Evolutionary conservation across 30 jellyfish, hydroid and myxozoan species (phyloP).

Genomic region (Sanderia malayensis): DNA sequence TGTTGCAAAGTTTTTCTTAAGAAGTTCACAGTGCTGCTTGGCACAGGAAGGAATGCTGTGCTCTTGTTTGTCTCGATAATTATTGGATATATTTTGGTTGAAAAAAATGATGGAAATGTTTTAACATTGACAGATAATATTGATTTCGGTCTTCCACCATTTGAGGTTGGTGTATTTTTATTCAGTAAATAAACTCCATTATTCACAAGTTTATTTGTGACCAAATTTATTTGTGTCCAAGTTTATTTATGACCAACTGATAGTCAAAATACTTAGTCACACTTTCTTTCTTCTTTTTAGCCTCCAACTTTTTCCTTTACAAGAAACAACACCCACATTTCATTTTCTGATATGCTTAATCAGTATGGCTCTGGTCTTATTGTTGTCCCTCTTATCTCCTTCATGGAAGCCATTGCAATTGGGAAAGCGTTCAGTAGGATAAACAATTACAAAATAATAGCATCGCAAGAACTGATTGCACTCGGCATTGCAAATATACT

Average conservation of each 20-base stretch:
- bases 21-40: slow-evolving; percentile 61
- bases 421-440: slow-evolving; percentile 79
- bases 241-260: too few relatives aligned
- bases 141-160: slow-evolving; percentile 71
- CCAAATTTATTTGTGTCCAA: too few relatives aligned
- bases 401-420: slow-evolving; percentile 82
- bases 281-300: slow-evolving; percentile 30
- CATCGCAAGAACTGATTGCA: slow-evolving; percentile 76
- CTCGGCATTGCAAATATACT: slow-evolving; percentile 75
- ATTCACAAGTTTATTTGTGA: too few relatives aligned
- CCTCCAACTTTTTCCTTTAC: slow-evolving; percentile 38
- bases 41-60: slow-evolving; percentile 81
- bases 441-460: slow-evolving; percentile 50
- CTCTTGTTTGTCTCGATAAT: slow-evolving; percentile 45
- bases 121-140: slow-evolving; percentile 61
- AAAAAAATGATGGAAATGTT: background rate
- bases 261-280: too few relatives aligned
- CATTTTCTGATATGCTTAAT: slow-evolving; percentile 30
- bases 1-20: background rate
- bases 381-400: slow-evolving; percentile 75
- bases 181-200: too few relatives aligned
- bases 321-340: slow-evolving; percentile 33
- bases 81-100: slow-evolving; percentile 40
- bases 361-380: slow-evolving; percentile 56
- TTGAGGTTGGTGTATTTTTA: slow-evolving; percentile 42